phyloP scores from a whole-genome alignment of 2,797 vertebrate species.

The Hirundo rustica region DNA sequence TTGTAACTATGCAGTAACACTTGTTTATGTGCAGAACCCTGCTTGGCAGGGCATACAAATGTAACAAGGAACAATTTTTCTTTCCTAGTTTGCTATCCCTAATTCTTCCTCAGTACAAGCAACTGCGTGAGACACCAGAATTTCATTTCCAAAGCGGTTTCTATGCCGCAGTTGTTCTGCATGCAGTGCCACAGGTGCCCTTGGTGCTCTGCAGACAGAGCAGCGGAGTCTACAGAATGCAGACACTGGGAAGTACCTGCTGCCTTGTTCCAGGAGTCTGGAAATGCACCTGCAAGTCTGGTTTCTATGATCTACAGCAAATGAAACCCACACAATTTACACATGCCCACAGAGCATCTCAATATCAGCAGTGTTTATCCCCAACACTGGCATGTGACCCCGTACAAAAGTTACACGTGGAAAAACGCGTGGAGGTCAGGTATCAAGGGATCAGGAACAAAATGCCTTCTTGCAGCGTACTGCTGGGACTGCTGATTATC shows the following conservation, averaged over 20 bases:
- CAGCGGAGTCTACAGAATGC: background rate
- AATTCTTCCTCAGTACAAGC: background rate
- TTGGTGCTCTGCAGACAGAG: background rate
- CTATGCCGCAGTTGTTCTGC: background rate
- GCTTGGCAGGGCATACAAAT: background rate
- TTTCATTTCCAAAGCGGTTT: background rate
- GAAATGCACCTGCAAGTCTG: background rate
- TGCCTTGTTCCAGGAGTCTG: background rate
- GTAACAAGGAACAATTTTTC: background rate
- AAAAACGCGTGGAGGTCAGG: rapidly evolving
- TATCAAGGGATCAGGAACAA: background rate
- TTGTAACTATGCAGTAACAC: background rate
- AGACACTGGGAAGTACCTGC: background rate
- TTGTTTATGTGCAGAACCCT: background rate
- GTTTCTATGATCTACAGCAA: background rate
- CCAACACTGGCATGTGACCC: rapidly evolving
- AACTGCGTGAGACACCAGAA: background rate
- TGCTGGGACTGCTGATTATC: background rate
- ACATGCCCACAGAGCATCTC: background rate
- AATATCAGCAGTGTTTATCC: background rate
- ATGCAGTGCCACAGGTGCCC: background rate
- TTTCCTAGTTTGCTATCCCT: background rate
- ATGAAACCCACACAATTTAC: background rate
- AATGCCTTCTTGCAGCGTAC: background rate
- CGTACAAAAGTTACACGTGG: rapidly evolving